Evolutionary conservation across 2,113 vertebrate genomes (phyloP), one percentile per base, ranked within the genome.

Genomic region (Laterallus jamaicensis): DNA sequence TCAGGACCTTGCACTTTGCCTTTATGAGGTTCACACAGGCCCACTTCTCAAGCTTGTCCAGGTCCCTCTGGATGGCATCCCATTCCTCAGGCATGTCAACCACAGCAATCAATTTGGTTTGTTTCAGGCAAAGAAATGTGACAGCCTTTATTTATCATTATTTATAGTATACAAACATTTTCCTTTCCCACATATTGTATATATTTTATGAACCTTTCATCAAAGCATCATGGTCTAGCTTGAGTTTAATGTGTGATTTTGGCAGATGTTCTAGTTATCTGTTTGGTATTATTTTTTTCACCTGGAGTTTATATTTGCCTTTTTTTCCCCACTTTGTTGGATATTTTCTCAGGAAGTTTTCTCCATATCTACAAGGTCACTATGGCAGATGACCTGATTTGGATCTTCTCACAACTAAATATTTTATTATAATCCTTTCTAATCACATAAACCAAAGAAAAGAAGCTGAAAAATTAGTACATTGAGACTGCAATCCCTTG

Each of bases 41-140:
- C 50, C 50, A 26, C 18, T 74, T 42, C 14, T 52, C 4, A 1
- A 15, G 16, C 35, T 69, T 39, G 5, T 24, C n/a, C 28, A n/a
- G 18, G 4, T 31, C 3, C 12, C 19, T 49, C 78, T 49, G 28
- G 20, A 55, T 42, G 52, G 4, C 19, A 59, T 22, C 6, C 49
- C 0, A 1, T 37, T 39, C 25, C 21, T 82, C 50, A n/a, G 10
- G 6, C 0, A 0, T 14, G 24, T 66, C 10, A 31, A 9, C 8
- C 5, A 12, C 10, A 32, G 8, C 15, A 31, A 4, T 40, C 7
- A 42, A 4, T 25, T 49, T 54, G 11, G 12, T 52, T 69, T 92
- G 74, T 31, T 63, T 79, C 49, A 62, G 21, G 47, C 2, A 84
- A 78, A 77, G 17, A 69, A 60, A 25, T 37, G 9, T 9, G 3